Conservation (phyloP, 2,797 vertebrate genomes). For the Sternotherus odoratus region DNA sequence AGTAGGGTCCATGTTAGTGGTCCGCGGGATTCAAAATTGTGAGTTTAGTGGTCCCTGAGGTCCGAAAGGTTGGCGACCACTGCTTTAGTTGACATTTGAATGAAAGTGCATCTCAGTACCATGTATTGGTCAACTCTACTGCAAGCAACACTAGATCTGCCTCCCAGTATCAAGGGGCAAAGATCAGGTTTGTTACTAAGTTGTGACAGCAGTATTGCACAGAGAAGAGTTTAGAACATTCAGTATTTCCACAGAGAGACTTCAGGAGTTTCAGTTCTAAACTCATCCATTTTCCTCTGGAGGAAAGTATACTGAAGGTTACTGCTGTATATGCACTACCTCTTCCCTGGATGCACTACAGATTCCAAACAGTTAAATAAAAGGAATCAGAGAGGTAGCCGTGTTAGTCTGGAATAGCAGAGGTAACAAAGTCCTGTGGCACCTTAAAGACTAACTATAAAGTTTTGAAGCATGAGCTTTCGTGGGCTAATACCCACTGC, state of each 20-base stretch:
- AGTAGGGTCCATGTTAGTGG: no score
- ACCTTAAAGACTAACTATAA: no score
- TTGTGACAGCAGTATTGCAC: background rate
- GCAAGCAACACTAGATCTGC: slow-evolving; percentile 14
- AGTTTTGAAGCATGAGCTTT: no score
- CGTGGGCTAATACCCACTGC: no score
- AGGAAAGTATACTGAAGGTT: slow-evolving; percentile 42
- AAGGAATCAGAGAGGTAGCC: no score
- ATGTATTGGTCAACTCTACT: slow-evolving; percentile 6
- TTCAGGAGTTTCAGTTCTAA: slow-evolving; percentile 31
- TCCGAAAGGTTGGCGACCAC: no score
- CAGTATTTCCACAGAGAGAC: slow-evolving; percentile 5
- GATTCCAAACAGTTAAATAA: background rate
- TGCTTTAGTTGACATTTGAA: background rate
- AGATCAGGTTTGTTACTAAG: background rate
- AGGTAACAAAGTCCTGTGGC: no score
- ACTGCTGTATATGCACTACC: slow-evolving; percentile 7
- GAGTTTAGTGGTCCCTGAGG: no score
- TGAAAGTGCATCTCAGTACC: background rate
- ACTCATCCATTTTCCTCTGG: slow-evolving; percentile 11
- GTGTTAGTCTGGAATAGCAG: no score
- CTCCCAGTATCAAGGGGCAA: background rate
- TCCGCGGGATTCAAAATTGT: no score
- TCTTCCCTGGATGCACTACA: background rate
- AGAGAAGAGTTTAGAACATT: background rate